Percentiles rank a stretch among this genome's conserved stretches.
These are phyloP conservation scores for Basileuterus tristriatus DNA, from an alignment of 2,797 vertebrate genomes.

Conservation along the genomic window DNA sequence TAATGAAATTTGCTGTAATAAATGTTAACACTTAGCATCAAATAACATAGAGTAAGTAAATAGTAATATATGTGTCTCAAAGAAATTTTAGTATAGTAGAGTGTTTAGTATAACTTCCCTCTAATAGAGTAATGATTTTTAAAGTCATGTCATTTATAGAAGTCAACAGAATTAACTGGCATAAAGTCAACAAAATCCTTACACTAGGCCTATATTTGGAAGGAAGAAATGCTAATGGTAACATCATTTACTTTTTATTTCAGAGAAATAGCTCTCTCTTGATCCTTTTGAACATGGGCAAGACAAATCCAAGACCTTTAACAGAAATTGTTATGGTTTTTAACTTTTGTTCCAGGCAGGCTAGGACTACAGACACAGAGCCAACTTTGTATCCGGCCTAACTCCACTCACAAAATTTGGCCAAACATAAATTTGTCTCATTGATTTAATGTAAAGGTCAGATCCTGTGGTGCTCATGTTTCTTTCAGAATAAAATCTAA, in stretches of 20 bases:
- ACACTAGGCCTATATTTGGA: not conserved
- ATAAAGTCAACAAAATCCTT: not conserved
- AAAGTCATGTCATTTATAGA: not conserved
- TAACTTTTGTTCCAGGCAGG: constrained; percentile 7
- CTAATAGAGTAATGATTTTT: not conserved
- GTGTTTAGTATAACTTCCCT: not conserved
- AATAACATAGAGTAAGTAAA: not conserved
- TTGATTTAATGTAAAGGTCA: not conserved
- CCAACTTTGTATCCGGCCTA: not conserved
- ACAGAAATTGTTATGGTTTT: not conserved
- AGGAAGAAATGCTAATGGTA: not conserved
- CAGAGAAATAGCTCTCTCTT: not conserved
- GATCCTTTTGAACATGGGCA: not conserved
- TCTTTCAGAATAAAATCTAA: not conserved
- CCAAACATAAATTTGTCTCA: not conserved
- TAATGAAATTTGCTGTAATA: not conserved
- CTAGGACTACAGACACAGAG: not conserved
- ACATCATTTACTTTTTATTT: not conserved
- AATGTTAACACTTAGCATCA: not conserved
- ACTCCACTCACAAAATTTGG: constrained; percentile 6
- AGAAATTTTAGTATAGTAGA: not conserved
- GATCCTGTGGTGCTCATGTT: not conserved
- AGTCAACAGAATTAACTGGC: not conserved
- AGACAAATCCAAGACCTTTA: constrained; percentile 33
- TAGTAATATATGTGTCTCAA: not conserved